Evolutionary conservation across 2,888 invertebrate species (phyloP).

Genomic region (Netelia melanura): DNA sequence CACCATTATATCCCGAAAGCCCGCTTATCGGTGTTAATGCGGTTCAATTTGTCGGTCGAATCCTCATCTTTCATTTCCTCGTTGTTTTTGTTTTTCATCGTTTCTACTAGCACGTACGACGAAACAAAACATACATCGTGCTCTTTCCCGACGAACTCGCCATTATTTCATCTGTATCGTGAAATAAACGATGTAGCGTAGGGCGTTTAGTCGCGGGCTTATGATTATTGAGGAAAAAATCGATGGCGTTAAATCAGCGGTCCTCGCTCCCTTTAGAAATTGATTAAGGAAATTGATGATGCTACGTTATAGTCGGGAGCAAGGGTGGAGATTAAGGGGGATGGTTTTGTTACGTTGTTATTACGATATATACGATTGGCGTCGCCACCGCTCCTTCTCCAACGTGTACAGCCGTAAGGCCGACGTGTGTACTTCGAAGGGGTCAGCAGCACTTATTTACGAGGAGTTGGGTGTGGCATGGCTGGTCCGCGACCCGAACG

Average conservation of each 20-base stretch:
- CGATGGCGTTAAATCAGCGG: neutral
- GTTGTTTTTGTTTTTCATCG: no score
- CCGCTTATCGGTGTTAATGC: no score
- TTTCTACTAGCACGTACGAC: no score
- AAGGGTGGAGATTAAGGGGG: neutral
- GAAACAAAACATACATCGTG: no score
- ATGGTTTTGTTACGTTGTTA: neutral
- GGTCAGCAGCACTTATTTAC: constrained; percentile 67
- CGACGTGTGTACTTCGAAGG: constrained; percentile 1
- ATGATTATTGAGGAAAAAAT: neutral
- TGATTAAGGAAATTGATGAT: constrained; percentile 56
- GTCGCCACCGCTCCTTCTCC: constrained; percentile 33
- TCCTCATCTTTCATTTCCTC: neutral
- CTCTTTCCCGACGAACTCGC: no score
- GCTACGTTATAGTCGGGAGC: constrained; percentile 15
- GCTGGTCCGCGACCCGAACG: constrained; percentile 49
- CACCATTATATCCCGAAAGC: neutral
- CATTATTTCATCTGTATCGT: no score
- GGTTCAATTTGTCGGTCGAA: neutral
- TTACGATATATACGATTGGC: neutral
- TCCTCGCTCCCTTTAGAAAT: constrained; percentile 41
- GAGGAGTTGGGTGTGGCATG: constrained; percentile 62
- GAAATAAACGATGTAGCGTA: no score
- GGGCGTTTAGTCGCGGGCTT: neutral
- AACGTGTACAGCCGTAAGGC: neutral